Percentiles rank a stretch among this genome's conserved stretches.
Conservation (phyloP, 1,140 invertebrate genomes). For the Dolichoris vasculosae region DNA sequence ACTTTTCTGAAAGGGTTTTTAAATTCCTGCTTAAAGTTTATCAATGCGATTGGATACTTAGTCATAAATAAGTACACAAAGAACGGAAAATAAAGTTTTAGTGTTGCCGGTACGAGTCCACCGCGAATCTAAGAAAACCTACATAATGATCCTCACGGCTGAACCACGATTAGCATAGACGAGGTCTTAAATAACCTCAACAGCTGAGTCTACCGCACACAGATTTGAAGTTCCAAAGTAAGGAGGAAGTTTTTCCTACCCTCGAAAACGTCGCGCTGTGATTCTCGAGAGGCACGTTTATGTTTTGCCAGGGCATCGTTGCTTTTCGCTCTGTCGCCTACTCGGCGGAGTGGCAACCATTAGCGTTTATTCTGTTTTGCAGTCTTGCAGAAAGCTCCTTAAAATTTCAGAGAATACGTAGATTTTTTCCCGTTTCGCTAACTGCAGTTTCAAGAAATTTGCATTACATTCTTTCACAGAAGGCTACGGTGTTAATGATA, state of each 20-base stretch:
- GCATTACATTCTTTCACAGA: neutral
- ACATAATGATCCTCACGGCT: constrained; percentile 1
- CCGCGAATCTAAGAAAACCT: neutral
- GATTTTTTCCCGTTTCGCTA: neutral
- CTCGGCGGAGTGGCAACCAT: constrained; percentile 1
- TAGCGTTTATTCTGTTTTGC: constrained; percentile 30
- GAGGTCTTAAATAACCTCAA: neutral
- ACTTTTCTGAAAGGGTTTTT: neutral
- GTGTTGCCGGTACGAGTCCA: neutral
- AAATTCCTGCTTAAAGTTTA: neutral
- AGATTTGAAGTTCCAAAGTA: constrained; percentile 23
- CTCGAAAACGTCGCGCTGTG: neutral
- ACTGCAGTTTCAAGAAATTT: neutral
- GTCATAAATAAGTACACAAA: neutral
- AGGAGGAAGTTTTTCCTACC: neutral
- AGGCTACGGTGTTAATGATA: neutral
- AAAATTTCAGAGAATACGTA: constrained; percentile 8
- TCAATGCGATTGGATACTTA: neutral
- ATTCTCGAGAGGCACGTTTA: constrained; percentile 29
- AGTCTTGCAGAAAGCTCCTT: constrained; percentile 27
- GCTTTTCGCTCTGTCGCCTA: neutral
- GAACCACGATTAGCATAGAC: constrained; percentile 31
- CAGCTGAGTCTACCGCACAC: neutral
- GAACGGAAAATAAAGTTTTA: neutral
- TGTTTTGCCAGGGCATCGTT: constrained; percentile 18